Percentiles rank a stretch among this genome's conserved stretches.
Conservation (phyloP, 2,888 invertebrate species). For the Bellardia bayeri region DNA sequence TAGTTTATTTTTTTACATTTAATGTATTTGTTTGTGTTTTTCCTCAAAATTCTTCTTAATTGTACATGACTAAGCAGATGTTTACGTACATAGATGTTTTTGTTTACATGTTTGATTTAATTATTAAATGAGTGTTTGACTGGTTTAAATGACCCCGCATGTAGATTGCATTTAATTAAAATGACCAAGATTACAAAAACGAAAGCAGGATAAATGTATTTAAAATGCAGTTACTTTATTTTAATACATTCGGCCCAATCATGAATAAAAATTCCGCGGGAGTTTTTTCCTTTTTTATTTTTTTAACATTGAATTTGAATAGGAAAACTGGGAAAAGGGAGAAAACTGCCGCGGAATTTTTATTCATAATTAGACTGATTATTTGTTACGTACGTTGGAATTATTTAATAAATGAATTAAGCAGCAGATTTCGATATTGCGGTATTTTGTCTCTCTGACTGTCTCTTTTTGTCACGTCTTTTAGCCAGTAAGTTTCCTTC, state of each 20-base stretch:
- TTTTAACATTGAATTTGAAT: too few species aligned
- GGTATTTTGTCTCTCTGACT: too few species aligned
- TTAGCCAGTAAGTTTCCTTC: too few species aligned
- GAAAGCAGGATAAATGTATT: conserved; percentile 61
- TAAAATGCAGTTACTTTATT: conserved; percentile 24
- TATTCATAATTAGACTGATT: too few species aligned
- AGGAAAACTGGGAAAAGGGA: too few species aligned
- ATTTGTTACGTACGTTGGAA: background rate
- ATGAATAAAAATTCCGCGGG: too few species aligned
- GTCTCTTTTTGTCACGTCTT: too few species aligned
- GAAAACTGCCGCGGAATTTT: too few species aligned
- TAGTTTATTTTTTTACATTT: background rate
- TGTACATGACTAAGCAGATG: conserved; percentile 49
- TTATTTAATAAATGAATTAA: background rate
- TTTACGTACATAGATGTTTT: conserved; percentile 27
- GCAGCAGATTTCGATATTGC: too few species aligned
- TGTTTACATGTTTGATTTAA: conserved; percentile 66
- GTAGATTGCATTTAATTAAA: conserved; percentile 69
- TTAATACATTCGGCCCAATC: too few species aligned
- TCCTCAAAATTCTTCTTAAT: conserved; percentile 16
- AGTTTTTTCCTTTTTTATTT: too few species aligned
- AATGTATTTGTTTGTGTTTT: background rate
- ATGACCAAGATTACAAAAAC: conserved; percentile 60
- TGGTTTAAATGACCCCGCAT: conserved; percentile 65
- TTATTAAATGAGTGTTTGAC: conserved; percentile 56